Conservation (phyloP, 2,888 invertebrate genomes). For the Diplazon laetatorius region DNA sequence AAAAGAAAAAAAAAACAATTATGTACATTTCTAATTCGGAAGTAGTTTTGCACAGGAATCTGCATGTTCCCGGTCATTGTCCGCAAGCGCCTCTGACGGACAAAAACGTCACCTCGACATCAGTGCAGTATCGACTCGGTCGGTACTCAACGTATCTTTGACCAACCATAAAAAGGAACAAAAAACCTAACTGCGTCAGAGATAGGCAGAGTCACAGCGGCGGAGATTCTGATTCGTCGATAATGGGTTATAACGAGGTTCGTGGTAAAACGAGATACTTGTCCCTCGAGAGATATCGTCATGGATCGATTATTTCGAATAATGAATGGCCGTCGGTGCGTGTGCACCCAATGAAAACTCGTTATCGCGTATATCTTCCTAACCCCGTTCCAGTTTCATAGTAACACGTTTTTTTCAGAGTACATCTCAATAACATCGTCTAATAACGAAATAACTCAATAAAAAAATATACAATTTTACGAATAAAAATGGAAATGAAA, state of each 20-base stretch:
- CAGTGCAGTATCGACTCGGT: too few species aligned
- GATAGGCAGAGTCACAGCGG: not conserved
- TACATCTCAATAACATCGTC: conserved; percentile 1
- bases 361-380: not conserved
- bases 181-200: too few species aligned
- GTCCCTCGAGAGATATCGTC: not conserved
- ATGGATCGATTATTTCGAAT: conserved; percentile 3
- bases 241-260: not conserved
- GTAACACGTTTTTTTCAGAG: conserved; percentile 2
- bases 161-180: not conserved
- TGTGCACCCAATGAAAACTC: not conserved
- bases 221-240: not conserved
- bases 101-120: not conserved
- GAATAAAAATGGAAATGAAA: not conserved
- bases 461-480: not conserved
- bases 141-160: not conserved
- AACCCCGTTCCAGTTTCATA: not conserved
- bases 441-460: not conserved
- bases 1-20: too few species aligned
- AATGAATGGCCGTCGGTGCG: conserved; percentile 14
- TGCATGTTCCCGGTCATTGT: too few species aligned
- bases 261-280: not conserved
- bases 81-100: not conserved
- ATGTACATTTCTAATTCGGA: not conserved
- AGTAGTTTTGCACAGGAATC: not conserved